A percentile compares a stretch with the other conserved stretches of the same genome.
Conservation (phyloP, 2,797 vertebrate genomes). For the Poecile montanus region DNA sequence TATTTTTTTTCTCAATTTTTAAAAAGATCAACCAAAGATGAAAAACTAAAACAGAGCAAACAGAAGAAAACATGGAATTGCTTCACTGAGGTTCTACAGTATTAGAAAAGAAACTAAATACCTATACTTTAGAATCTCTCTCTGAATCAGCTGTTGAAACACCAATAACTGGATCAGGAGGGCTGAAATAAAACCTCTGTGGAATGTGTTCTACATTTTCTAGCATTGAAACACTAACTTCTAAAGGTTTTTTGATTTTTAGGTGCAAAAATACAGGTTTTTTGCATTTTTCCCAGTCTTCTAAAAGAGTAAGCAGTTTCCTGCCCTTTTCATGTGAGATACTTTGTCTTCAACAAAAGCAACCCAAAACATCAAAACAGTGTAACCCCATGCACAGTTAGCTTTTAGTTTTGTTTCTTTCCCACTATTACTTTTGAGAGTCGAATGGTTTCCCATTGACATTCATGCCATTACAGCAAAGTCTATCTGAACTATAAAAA, state of each 20-base stretch:
- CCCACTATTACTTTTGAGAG: neutral
- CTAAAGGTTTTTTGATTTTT: neutral
- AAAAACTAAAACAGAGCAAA: neutral
- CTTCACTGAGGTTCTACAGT: neutral
- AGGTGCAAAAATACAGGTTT: neutral
- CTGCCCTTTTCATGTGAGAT: neutral
- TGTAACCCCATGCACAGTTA: neutral
- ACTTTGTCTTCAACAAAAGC: neutral
- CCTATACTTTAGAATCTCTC: neutral
- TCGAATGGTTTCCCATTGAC: neutral
- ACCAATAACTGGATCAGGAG: neutral
- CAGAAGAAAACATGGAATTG: accelerated
- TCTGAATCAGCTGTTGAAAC: neutral
- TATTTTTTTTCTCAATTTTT: neutral
- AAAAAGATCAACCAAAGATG: neutral
- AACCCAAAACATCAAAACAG: neutral
- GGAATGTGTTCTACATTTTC: neutral
- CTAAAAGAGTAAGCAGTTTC: neutral
- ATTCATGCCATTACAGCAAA: neutral
- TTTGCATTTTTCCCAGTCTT: neutral
- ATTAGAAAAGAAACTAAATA: neutral
- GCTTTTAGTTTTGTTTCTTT: neutral
- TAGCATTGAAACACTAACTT: neutral
- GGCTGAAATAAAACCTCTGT: neutral
- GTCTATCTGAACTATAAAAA: neutral